Base-by-base conservation (phyloP, 2,888 invertebrate genomes). In the Achlya flavicornis region DNA sequence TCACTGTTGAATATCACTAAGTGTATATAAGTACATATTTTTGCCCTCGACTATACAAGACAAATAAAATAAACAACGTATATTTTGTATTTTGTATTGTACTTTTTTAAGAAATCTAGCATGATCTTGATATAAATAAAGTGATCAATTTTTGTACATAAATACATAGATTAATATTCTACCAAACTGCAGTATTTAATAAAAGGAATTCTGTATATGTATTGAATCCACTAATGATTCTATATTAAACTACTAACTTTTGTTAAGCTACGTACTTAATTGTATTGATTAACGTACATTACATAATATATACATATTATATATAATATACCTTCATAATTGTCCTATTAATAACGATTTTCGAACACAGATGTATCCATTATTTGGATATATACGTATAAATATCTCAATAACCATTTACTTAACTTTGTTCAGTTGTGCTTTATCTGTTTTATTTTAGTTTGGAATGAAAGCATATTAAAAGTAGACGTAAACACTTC, bases 181-280 rank as follows among this genome's bases (percentile, higher is more conserved):
- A 3, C 14, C 43, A n/a, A 46, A 46, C 6, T 46, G n/a, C 46
- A n/a, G 46, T 46, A 46, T n/a, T n/a, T 46, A 4, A n/a, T 4
- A 7, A 46, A n/a, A 46, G n/a, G n/a, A 46, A 7, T 46, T 46
- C 46, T n/a, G 46, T 46, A 46, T 46, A n/a, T 10, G 6, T 46
- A 5, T 65, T 61, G 64, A 43, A 64, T 60, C 64, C 48, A 48
- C 16, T 16, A 46, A 48, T 48, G 16, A n/a, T 48, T 48, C 16
- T 16, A 48, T 16, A 16, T 53, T 53, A 10, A 3, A 53, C 53
- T 53, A 53, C 53, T 2, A 19, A 4, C 53, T 53, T 19, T 53
- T 19, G 16, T 53, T 53, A 53, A 2, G 7, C 19, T 53, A 53
- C 53, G 19, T 19, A 53, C 53, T 53, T 53, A 53, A n/a, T 8